Evolutionary conservation across 2,113 vertebrate species (phyloP), one percentile per base, ranked within the genome.

Genomic region (Tinamus guttatus): DNA sequence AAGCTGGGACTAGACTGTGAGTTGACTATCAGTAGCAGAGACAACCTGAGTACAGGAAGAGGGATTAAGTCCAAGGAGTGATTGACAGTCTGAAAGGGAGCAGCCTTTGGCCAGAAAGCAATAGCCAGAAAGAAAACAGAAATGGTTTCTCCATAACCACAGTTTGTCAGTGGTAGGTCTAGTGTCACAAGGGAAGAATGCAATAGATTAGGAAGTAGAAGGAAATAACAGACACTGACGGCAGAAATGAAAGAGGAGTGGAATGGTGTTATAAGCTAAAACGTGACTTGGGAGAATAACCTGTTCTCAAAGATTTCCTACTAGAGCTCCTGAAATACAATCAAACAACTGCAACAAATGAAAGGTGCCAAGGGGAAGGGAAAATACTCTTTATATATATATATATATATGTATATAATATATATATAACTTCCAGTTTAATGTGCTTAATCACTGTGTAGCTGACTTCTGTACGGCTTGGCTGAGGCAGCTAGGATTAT

Each of bases 401-500:
- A 45, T 45, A 45, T 45, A 45, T 45, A 16, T 45, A 45, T 45
- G n/a, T n/a, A n/a, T n/a, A n/a, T n/a, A n/a, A 16, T 45, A 45
- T 45, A 45, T 45, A 47, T 47, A 20, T 62, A 28, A 79, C 43
- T 80, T 82, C 38, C 58, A 7, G 21, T 87, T 85, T 62, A 82
- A 90, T 80, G 11, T 36, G 9, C 74, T 87, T 93, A 87, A 85
- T 93, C 86, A 91, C 67, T 68, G 58, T 34, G 36, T 56, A 70
- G 67, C 62, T 91, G 74, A 81, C 64, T 91, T 84, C 78, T 88
- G 52, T 47, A 69, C 80, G 94, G 87, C 80, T 87, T 87, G 54
- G 25, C 16, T 95, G 62, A 73, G 76, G 58, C 79, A 94, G 65
- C 6, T 67, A 89, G 41, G 28, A 67, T 69, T 88, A 80, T 94